A percentile compares a stretch with the other conserved stretches of the same genome.
Conservation (phyloP, 1,140 invertebrate species). For the Drosophila eugracilis region DNA sequence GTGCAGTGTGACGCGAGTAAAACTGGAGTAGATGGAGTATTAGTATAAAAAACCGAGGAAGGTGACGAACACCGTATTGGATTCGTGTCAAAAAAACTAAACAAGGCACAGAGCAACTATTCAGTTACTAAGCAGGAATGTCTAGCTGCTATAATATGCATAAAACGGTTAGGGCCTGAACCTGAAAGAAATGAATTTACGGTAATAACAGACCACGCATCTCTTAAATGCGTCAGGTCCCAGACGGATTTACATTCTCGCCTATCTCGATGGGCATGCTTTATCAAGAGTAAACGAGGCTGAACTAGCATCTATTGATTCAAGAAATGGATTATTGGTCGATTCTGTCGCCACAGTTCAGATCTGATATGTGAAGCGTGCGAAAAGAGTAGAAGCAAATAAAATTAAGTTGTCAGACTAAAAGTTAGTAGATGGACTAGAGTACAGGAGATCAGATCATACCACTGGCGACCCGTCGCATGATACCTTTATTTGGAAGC, state of each 20-base stretch:
- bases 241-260: not conserved
- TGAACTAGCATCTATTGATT: not conserved
- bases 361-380: not conserved
- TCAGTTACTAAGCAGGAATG: not conserved
- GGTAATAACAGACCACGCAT: not conserved
- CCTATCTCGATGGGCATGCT: not conserved
- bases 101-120: not conserved
- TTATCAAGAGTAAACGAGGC: not conserved
- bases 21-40: not conserved
- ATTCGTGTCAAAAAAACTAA: not conserved
- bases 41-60: not conserved
- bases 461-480: not conserved
- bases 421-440: not conserved
- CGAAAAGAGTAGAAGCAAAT: not conserved
- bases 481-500: not conserved
- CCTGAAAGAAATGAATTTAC: not conserved
- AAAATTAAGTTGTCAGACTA: not conserved
- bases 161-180: not conserved
- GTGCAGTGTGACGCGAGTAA: not conserved
- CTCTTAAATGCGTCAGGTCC: not conserved
- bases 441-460: not conserved
- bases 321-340: not conserved
- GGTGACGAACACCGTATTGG: not conserved
- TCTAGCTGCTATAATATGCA: not conserved
- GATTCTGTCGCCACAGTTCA: not conserved